Evolutionary conservation across 2,888 invertebrate species (phyloP).

Genomic region (Luperina nickerlii): DNA sequence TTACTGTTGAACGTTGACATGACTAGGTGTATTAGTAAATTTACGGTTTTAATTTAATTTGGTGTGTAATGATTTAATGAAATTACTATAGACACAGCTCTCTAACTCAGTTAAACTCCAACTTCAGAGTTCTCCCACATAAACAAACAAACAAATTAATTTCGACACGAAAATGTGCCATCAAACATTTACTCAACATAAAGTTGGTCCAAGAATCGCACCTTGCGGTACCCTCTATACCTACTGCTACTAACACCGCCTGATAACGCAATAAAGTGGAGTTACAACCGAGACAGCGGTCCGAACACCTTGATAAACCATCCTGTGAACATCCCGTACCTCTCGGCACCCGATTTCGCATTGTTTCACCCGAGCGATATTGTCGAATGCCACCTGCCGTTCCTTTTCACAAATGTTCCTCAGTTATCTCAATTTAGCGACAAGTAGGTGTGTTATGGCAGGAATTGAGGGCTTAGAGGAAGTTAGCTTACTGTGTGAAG

Average conservation of each 20-base stretch:
- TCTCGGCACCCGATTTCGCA: conserved; percentile 55
- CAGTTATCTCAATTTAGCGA: conserved; percentile 69
- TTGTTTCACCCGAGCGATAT: conserved; percentile 66
- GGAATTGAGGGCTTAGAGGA: conserved; percentile 49
- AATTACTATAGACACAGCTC: not conserved
- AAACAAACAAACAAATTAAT: conserved; percentile 42
- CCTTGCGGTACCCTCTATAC: conserved; percentile 66
- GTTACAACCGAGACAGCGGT: conserved; percentile 65
- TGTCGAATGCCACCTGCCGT: conserved; percentile 66
- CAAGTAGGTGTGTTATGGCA: conserved; percentile 68
- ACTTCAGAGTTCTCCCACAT: not conserved
- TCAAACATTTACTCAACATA: conserved; percentile 66
- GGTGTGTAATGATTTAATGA: not conserved
- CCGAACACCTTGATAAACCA: conserved; percentile 67
- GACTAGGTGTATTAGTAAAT: not conserved
- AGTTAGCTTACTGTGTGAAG: conserved; percentile 30
- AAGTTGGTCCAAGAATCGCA: conserved; percentile 66
- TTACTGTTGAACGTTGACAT: conserved; percentile 7
- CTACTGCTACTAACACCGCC: conserved; percentile 61
- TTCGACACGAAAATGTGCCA: conserved; percentile 44
- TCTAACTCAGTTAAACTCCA: not conserved
- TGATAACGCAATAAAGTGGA: conserved; percentile 69
- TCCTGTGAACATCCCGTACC: conserved; percentile 56
- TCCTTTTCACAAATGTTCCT: conserved; percentile 64
- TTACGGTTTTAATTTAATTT: not conserved